A percentile compares a stretch with the other conserved stretches of the same genome.
Conservation (phyloP, 2,797 vertebrate genomes). For the Cuniculus paca region DNA sequence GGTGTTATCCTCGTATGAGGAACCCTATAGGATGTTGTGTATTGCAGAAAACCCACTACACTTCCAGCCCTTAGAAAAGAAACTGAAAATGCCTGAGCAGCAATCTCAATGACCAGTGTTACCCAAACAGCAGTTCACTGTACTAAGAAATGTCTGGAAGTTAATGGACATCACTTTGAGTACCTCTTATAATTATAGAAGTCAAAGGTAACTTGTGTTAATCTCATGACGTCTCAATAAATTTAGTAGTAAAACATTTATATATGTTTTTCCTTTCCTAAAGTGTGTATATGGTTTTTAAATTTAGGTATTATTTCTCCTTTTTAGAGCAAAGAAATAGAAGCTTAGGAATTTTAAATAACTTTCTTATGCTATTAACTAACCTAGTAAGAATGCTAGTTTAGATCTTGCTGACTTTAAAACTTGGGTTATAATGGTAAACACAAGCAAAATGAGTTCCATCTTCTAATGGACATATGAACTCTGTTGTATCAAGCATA, state of each 20-base stretch:
- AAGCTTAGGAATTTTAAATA: background rate
- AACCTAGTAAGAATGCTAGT: background rate
- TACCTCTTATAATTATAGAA: background rate
- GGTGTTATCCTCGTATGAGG: background rate
- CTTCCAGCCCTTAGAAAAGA: background rate
- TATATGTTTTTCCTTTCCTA: background rate
- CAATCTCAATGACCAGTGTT: background rate
- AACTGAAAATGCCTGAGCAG: background rate
- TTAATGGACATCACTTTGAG: background rate
- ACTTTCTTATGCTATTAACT: background rate
- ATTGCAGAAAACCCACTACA: background rate
- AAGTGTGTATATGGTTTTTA: background rate
- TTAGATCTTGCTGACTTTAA: conserved; percentile 22
- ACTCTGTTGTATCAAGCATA: background rate
- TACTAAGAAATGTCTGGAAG: background rate
- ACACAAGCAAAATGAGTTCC: background rate
- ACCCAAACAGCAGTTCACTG: background rate
- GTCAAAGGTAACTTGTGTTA: background rate
- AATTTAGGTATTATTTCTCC: background rate
- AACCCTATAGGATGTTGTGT: background rate
- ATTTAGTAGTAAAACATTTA: background rate
- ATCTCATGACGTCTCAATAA: background rate
- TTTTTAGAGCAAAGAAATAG: conserved; percentile 29
- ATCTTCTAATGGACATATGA: background rate
- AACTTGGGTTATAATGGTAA: conserved; percentile 22